phyloP scores from a whole-genome alignment of 2,797 vertebrate genomes.

The Argya squamiceps region DNA sequence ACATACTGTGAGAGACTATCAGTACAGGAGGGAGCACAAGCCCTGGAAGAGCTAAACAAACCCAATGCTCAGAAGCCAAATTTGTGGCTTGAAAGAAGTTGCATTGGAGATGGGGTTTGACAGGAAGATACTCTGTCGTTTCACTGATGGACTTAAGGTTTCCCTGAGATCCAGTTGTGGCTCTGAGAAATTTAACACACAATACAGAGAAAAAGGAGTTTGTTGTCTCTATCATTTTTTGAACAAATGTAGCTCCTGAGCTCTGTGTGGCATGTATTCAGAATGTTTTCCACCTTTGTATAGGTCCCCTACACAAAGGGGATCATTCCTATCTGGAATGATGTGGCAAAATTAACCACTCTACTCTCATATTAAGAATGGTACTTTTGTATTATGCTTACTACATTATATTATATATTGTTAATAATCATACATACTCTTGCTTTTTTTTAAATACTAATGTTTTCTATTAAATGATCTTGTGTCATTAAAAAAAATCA shows the following conservation, averaged over 20 bases:
- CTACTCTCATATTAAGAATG: background rate
- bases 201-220: background rate
- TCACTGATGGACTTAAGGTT: background rate
- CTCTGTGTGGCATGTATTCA: background rate
- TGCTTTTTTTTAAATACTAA: background rate
- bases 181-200: background rate
- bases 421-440: background rate
- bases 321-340: background rate
- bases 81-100: background rate
- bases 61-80: background rate
- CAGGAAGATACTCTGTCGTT: background rate
- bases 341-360: background rate
- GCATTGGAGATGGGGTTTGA: background rate
- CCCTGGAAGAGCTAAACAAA: background rate
- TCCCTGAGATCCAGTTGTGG: background rate
- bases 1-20: background rate
- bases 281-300: background rate
- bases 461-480: background rate
- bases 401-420: background rate
- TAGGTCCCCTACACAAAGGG: background rate
- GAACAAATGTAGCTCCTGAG: background rate
- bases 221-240: background rate
- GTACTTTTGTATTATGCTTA: background rate
- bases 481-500: background rate
- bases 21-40: background rate